Evolutionary conservation across 2,797 vertebrate species (phyloP), one percentile per base, ranked within the genome.

Genomic region (Pseudotriccus pelzelni): DNA sequence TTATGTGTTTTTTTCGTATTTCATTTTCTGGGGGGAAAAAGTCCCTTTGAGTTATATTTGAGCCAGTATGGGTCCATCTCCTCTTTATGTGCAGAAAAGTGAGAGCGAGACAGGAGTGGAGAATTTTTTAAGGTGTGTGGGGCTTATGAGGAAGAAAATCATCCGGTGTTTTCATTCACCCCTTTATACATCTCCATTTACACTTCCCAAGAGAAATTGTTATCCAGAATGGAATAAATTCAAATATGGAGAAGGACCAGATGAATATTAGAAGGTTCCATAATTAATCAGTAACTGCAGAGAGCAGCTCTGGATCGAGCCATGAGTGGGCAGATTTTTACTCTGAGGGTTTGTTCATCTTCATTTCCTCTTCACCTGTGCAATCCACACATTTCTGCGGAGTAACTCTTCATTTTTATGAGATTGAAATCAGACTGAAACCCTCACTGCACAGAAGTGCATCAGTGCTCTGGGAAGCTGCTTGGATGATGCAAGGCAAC

Each of bases 51-150:
- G 28, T 59, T 59, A 11, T 28, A 21, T 11, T n/a, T 32, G 50
- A 60, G 24, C 22, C 19, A 30, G 24, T 15, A 23, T 4, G 14
- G 19, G 53, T 47, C 16, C 22, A 39, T 34, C 39, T 41, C 19
- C 36, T 19, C 28, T 63, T 52, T 9, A 10, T 37, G 24, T 19
- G 32, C 3, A 50, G 52, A 44, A 84, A 59, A 83, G 28, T 10
- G 25, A 28, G 36, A 22, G 15, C 39, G 12, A 16, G 6, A 4
- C 1, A 6, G 24, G 11, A 36, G 18, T 0, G 2, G 37, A 52
- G 34, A 37, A 52, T 19, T 77, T 58, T 56, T 19, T 22, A n/a
- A 39, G 23, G 16, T 28, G 14, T 14, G 16, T 53, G 24, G 28
- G 28, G 23, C 44, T 75, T 49, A 64, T 1, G 1, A 11, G 27